Evolutionary conservation across 2,113 vertebrate species (phyloP).

Genomic region (Leiothrix lutea): DNA sequence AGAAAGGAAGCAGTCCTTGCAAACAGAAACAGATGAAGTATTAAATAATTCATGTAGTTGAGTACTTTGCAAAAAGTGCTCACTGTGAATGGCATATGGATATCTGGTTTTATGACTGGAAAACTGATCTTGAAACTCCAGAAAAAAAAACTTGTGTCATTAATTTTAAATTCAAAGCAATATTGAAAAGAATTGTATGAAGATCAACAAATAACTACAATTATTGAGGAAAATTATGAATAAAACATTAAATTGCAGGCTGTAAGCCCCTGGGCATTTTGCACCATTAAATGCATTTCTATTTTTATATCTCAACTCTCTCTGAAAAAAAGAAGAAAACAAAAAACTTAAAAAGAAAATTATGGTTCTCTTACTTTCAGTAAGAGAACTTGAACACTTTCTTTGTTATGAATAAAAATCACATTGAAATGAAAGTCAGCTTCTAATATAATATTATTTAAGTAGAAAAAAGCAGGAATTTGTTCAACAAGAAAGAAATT

Average conservation of each 20-base stretch:
- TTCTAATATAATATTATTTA: not conserved
- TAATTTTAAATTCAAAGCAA: slow-evolving; percentile 49
- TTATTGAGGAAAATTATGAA: slow-evolving; percentile 66
- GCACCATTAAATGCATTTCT: slow-evolving; percentile 36
- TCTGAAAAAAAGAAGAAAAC: not conserved
- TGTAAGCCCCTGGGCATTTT: slow-evolving; percentile 15
- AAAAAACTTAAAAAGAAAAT: slow-evolving; percentile 23
- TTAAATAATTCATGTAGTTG: slow-evolving; percentile 71
- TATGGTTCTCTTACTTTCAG: not conserved
- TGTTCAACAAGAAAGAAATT: not conserved
- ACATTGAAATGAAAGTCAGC: slow-evolving; percentile 37
- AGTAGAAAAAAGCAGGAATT: not conserved
- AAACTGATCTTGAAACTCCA: slow-evolving; percentile 33
- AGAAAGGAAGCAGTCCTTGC: not conserved
- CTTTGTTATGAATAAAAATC: slow-evolving; percentile 55
- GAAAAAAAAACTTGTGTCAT: not conserved
- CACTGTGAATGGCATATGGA: not conserved
- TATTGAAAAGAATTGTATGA: slow-evolving; percentile 38
- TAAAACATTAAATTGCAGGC: slow-evolving; percentile 51
- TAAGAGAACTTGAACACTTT: slow-evolving; percentile 2
- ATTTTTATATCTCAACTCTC: slow-evolving; percentile 22
- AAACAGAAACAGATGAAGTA: slow-evolving; percentile 53
- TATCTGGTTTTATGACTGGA: slow-evolving; percentile 37
- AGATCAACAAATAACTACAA: slow-evolving; percentile 65
- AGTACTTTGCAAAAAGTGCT: slow-evolving; percentile 40